Evolutionary conservation across 1,140 invertebrate species (phyloP).

Genomic region (Nasonia longicornis): DNA sequence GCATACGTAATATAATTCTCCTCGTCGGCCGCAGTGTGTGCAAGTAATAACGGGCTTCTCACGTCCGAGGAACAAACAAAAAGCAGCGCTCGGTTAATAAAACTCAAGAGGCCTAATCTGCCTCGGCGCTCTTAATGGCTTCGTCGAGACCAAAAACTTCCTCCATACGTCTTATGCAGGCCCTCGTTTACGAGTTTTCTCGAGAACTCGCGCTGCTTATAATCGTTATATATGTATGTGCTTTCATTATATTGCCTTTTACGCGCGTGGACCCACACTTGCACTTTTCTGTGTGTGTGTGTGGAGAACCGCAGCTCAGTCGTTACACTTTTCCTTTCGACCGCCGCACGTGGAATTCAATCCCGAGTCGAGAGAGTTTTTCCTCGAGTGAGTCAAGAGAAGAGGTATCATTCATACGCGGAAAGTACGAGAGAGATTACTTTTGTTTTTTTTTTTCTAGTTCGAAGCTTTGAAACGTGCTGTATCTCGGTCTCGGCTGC

Average conservation of each 20-base stretch:
- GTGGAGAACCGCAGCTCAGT: background rate
- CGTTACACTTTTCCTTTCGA: conserved; percentile 26
- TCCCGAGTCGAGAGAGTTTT: background rate
- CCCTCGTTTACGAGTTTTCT: background rate
- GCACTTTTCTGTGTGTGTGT: background rate
- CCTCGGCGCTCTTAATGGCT: background rate
- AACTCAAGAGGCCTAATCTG: conserved; percentile 6
- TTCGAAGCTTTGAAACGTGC: too few relatives aligned
- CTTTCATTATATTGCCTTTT: conserved; percentile 34
- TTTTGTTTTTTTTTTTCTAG: too few relatives aligned
- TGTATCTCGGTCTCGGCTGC: too few relatives aligned
- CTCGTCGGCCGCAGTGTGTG: too few relatives aligned
- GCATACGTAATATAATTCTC: background rate
- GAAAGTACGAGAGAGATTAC: too few relatives aligned
- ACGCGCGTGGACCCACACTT: background rate
- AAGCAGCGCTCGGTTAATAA: conserved; percentile 1
- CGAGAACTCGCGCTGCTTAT: background rate
- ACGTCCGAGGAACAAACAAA: conserved; percentile 2
- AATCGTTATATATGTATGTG: background rate
- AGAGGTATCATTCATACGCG: background rate
- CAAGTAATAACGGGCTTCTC: background rate
- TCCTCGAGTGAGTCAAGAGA: background rate
- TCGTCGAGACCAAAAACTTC: conserved; percentile 10
- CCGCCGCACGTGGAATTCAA: background rate
- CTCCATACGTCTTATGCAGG: background rate